Evolutionary conservation across 2,888 invertebrate genomes (phyloP).

Genomic region (Tanaodytes sp.): DNA sequence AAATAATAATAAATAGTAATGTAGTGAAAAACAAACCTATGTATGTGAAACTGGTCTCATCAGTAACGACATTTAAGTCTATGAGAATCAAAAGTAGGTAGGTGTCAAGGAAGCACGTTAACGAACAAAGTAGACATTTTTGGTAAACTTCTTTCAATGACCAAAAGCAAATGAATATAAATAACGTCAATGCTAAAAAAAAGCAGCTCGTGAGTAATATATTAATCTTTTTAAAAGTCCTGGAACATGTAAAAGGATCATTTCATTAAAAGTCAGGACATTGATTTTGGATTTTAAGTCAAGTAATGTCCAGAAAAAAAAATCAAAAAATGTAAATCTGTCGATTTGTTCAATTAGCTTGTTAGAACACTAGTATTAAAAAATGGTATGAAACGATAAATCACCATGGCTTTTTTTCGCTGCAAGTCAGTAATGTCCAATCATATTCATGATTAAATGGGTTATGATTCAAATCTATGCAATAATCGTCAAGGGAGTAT

Average conservation of each 20-base stretch:
- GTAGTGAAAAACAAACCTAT: constrained; percentile 19
- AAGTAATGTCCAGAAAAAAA: too few relatives aligned
- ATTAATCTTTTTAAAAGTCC: too few relatives aligned
- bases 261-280: too few relatives aligned
- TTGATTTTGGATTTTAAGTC: too few relatives aligned
- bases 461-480: constrained; percentile 15
- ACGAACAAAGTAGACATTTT: constrained; percentile 3
- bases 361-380: too few relatives aligned
- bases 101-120: not conserved
- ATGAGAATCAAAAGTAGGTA: constrained; percentile 6
- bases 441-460: not conserved
- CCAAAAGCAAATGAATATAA: constrained; percentile 8
- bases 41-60: not conserved
- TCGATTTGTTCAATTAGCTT: too few relatives aligned
- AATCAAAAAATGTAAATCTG: too few relatives aligned
- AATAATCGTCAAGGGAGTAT: constrained; percentile 16
- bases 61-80: not conserved
- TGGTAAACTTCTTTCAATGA: constrained; percentile 1
- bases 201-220: constrained; percentile 5
- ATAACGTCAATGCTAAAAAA: constrained; percentile 1
- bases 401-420: constrained; percentile 11
- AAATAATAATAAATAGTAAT: too few relatives aligned
- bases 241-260: too few relatives aligned
- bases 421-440: constrained; percentile 6
- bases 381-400: too few relatives aligned